Evolutionary conservation across 2,797 vertebrate species (phyloP), one percentile per base, ranked within the genome.

Genomic region (Xenopus petersii): DNA sequence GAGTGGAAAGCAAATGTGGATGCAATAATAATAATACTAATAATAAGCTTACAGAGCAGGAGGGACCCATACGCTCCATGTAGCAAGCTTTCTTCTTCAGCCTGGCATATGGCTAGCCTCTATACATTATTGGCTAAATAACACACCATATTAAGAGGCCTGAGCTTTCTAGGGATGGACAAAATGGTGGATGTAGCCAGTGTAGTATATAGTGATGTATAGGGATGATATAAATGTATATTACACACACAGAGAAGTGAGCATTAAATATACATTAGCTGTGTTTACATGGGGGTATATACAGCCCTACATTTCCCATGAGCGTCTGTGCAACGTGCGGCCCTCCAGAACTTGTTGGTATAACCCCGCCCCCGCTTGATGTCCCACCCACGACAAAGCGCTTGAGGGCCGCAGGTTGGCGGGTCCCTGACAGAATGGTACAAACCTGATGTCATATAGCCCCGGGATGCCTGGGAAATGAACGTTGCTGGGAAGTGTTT

Each of bases 401-500:
- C 13, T 17, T 12, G 54, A 56, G 54, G 13, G 16, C 54, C 54
- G 15, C 54, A 16, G 54, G n/a, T 56, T 56, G 16, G 54, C 2
- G 4, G 3, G 15, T 56, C 16, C 54, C 54, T 56, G 54, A 16
- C 15, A 56, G 54, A 56, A 56, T 56, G 54, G 26, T 56, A 93
- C 93, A 75, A 80, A 96, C 95, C 95, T 95, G 93, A 88, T 85
- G 93, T 93, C 86, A 94, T 86, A 89, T 95, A 96, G 82, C 93
- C 94, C 82, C 93, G 89, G 7, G 93, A 89, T 33, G 93, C 90
- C 87, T 91, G 93, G 83, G 92, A 92, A 81, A 91, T 84, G 79
- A 95, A 94, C 80, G 93, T 91, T n/a, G 93, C 92, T 73, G 94
- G 93, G 85, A 94, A 93, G 83, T 92, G 96, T 87, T 97, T 97